Percentiles rank a stretch among this genome's conserved stretches.
These are phyloP conservation scores for Sinocyclocheilus anophthalmus DNA, from an alignment of 2,113 vertebrate species.

Conservation along the genomic window DNA sequence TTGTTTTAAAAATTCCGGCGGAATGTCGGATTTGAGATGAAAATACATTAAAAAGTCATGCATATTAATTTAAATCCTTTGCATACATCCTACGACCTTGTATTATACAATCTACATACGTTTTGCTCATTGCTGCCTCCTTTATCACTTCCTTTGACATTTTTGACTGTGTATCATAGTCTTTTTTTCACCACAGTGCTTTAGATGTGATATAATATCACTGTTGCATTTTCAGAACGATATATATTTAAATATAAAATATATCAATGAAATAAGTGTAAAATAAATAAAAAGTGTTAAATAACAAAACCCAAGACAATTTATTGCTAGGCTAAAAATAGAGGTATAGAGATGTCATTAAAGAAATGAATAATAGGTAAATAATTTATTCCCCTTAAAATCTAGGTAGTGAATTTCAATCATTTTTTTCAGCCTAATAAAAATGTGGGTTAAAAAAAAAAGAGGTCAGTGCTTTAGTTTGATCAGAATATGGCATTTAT, in stretches of 20 bases:
- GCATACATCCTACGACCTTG: conserved; percentile 59
- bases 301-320: not conserved
- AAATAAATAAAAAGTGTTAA: not conserved
- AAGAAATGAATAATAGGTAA: not conserved
- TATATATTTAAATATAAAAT: not conserved
- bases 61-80: conserved; percentile 63
- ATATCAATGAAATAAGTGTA: not conserved
- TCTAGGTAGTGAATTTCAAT: not conserved
- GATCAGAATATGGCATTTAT: conserved; percentile 47
- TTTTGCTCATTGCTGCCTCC: not conserved
- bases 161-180: not conserved
- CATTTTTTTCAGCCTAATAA: not conserved
- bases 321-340: not conserved
- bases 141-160: not conserved
- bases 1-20: conserved; percentile 56
- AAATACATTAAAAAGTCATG: conserved; percentile 39
- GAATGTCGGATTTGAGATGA: conserved; percentile 33
- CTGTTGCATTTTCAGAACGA: not conserved
- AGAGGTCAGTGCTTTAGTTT: conserved; percentile 35
- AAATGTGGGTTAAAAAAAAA: not conserved
- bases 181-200: not conserved
- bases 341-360: not conserved
- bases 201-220: not conserved
- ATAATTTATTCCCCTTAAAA: not conserved
- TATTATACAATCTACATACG: not conserved